Conservation (phyloP, 2,113 vertebrate genomes). For the Nicator chloris region DNA sequence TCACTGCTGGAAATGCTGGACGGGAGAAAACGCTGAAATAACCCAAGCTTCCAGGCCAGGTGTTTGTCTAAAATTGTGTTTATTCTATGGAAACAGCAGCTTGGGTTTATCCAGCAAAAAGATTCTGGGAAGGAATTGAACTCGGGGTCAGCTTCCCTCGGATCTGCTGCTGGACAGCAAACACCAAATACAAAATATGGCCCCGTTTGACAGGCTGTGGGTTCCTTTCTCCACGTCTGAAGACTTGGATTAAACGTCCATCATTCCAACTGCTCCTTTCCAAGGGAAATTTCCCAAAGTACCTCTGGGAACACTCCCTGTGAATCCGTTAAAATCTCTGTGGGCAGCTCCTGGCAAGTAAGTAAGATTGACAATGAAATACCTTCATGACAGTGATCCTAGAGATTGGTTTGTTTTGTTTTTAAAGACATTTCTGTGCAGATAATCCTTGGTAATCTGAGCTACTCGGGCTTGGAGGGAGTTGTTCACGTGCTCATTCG, state of each 20-base stretch:
- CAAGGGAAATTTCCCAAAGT: not conserved
- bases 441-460: not conserved
- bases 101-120: not conserved
- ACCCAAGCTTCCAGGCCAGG: not conserved
- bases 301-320: not conserved
- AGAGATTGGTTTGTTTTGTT: too few relatives aligned
- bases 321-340: not conserved
- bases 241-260: not conserved
- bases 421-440: not conserved
- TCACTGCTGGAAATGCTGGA: not conserved
- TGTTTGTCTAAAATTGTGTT: not conserved
- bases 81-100: not conserved
- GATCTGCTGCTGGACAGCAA: not conserved
- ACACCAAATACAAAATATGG: not conserved
- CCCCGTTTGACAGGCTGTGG: not conserved
- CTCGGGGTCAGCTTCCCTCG: not conserved
- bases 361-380: not conserved
- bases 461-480: not conserved
- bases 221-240: not conserved
- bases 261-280: not conserved
- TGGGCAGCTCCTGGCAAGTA: not conserved
- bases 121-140: not conserved
- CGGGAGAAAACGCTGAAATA: not conserved
- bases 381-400: accelerated
- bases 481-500: not conserved